Base-by-base conservation (phyloP, 2,113 vertebrate genomes). In the Poeciliopsis retropinna region DNA sequence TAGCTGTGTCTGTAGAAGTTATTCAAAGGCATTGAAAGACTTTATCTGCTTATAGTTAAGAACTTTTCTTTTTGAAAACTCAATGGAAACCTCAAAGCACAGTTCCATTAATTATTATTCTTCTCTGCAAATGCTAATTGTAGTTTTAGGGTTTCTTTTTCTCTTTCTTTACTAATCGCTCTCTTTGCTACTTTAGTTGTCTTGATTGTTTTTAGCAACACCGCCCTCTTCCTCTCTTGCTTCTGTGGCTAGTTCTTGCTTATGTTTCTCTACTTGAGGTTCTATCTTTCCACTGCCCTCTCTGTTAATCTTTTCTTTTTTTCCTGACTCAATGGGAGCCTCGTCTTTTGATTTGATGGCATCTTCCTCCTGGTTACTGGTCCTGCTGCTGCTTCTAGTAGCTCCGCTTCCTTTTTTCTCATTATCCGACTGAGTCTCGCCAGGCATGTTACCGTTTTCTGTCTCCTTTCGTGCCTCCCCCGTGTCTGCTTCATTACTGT, bases 401-500 rank as follows among this genome's bases (percentile, higher is more conserved):
- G 31, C 54, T 70, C 73, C 39, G 0, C 25, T 78, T 54, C 79
- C 87, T 47, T 85, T 80, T 62, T 66, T 87, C 77, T 92, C 39
- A 19, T 85, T 82, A 71, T 80, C 74, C 72, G 77, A 51, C 63
- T 64, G 69, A 61, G 72, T 75, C 60, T 72, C 82, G 14, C 15
- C 71, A 7, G 67, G 73, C n/a, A 83, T 76, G 72, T 65, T 78
- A n/a, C 79, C 75, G 70, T 82, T 86, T 75, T 85, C 88, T 6
- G 64, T 78, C 85, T 79, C 85, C 32, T 89, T 79, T 5, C 87
- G 73, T 75, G 88, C 81, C 71, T 88, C 81, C 54, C 82, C 78
- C 13, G 37, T 62, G 75, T 86, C 81, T 75, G 82, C 91, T 86
- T 89, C 71, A 47, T 87, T 87, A 72, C 64, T 32, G n/a, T 63